These are phyloP conservation scores for Sebastes glaucus DNA, from an alignment of 2,797 vertebrate genomes.

Conservation along the genomic window DNA sequence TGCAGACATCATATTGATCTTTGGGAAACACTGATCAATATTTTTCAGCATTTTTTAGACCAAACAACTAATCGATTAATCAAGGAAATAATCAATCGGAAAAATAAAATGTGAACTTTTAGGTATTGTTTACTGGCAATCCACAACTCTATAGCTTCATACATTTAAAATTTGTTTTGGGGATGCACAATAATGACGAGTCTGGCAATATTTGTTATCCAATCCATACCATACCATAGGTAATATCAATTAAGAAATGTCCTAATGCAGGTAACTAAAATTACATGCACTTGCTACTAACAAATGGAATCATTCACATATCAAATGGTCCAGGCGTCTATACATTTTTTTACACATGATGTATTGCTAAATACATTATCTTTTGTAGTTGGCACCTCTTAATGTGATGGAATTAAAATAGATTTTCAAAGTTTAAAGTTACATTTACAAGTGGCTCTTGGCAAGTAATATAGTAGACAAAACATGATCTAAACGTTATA, in stretches of 20 bases:
- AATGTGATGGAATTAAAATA: not conserved
- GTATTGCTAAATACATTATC: not conserved
- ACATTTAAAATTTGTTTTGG: fast-evolving
- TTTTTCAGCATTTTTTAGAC: too few relatives aligned
- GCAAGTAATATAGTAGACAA: not conserved
- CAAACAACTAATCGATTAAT: too few relatives aligned
- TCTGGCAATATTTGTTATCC: not conserved
- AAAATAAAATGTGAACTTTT: not conserved
- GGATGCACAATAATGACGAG: not conserved
- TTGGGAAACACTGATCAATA: too few relatives aligned
- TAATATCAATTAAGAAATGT: not conserved
- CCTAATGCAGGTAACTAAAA: not conserved
- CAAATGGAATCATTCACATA: not conserved
- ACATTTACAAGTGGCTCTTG: not conserved
- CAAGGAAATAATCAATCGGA: too few relatives aligned
- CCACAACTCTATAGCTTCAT: not conserved
- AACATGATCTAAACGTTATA: not conserved
- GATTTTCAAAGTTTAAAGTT: fast-evolving
- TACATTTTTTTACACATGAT: not conserved
- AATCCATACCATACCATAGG: not conserved
- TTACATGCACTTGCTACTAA: not conserved
- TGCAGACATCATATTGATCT: too few relatives aligned
- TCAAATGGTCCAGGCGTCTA: not conserved
- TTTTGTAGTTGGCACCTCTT: not conserved
- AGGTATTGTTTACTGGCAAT: not conserved